These are phyloP conservation scores for Embiotoca jacksoni DNA, from an alignment of 2,113 vertebrate species.

Conservation along the genomic window DNA sequence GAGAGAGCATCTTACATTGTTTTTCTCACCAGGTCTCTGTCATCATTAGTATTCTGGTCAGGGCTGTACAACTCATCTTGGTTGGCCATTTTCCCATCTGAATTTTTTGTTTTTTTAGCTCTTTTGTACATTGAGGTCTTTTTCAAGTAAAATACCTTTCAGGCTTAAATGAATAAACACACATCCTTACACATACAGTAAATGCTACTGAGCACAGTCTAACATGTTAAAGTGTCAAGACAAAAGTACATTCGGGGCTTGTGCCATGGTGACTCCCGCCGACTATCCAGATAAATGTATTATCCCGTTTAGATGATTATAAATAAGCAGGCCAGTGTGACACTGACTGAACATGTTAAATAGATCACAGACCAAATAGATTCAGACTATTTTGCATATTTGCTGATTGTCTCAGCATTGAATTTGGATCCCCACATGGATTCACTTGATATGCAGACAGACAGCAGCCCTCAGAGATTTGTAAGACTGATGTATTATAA, in stretches of 20 bases:
- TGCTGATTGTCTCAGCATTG: neutral
- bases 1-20: neutral
- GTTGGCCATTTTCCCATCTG: conserved; percentile 33
- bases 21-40: neutral
- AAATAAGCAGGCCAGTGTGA: neutral
- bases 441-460: conserved; percentile 4
- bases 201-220: conserved; percentile 21
- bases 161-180: conserved; percentile 36
- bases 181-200: neutral
- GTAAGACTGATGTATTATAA: neutral
- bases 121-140: conserved; percentile 5
- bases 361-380: neutral
- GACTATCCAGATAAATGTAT: conserved; percentile 1
- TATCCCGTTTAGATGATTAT: neutral
- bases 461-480: neutral
- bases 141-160: conserved; percentile 16
- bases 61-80: conserved; percentile 1
- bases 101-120: neutral
- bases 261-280: neutral
- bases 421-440: neutral
- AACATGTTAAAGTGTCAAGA: neutral
- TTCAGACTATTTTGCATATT: neutral
- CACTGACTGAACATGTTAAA: neutral
- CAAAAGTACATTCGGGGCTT: conserved; percentile 2
- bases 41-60: conserved; percentile 35